Conservation (phyloP, 2,113 vertebrate species). For the Tyrannus savana region DNA sequence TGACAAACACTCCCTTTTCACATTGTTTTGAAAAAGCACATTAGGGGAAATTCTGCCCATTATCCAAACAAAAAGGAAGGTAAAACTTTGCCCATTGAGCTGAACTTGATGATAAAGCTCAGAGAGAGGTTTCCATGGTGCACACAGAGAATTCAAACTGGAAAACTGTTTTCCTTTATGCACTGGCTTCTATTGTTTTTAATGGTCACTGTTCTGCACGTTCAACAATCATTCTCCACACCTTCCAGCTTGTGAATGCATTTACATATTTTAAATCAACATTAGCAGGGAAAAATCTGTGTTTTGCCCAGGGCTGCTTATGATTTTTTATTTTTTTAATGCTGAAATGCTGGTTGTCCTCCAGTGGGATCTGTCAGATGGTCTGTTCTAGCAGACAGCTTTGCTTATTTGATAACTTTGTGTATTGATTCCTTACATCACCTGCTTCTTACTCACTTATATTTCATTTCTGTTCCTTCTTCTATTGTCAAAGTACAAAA, state of each 20-base stretch:
- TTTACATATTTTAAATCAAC: slow-evolving; percentile 31
- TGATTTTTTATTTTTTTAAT: background rate
- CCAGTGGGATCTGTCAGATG: background rate
- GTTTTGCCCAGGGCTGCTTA: background rate
- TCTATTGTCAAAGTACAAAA: background rate
- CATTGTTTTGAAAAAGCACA: background rate
- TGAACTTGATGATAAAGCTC: background rate
- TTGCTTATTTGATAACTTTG: background rate
- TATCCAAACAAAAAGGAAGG: background rate
- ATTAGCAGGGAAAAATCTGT: background rate
- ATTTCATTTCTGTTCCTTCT: background rate
- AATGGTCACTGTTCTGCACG: background rate
- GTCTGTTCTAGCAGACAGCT: background rate
- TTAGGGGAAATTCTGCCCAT: background rate
- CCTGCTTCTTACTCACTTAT: background rate
- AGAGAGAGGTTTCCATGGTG: slow-evolving; percentile 9
- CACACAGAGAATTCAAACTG: background rate
- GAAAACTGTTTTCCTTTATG: background rate
- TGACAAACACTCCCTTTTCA: background rate
- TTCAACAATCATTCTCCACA: background rate
- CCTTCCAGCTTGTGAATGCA: background rate
- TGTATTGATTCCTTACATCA: background rate
- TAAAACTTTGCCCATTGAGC: background rate
- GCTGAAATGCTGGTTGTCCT: background rate
- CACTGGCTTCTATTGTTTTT: background rate